phyloP scores from a whole-genome alignment of 1,140 invertebrate species.

The Tetramorium simillimum region DNA sequence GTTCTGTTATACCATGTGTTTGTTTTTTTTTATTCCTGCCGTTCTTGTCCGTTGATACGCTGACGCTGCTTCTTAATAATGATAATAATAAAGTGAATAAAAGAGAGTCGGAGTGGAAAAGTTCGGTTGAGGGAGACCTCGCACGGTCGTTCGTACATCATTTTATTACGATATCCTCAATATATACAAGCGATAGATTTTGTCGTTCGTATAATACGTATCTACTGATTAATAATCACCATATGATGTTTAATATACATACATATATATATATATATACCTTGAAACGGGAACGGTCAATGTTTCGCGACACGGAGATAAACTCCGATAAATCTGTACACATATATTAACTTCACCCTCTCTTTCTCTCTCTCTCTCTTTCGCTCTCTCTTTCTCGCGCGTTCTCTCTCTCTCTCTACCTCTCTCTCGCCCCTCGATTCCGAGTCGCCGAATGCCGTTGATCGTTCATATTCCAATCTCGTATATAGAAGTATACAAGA shows the following conservation, averaged over 20 bases:
- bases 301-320: slow-evolving; percentile 32
- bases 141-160: slow-evolving; percentile 76
- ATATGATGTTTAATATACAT: slow-evolving; percentile 71
- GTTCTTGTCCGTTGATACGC: too few relatives aligned
- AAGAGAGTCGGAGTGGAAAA: not conserved
- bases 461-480: slow-evolving; percentile 49
- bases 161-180: slow-evolving; percentile 81
- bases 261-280: slow-evolving; percentile 64
- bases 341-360: not conserved
- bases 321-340: slow-evolving; percentile 58
- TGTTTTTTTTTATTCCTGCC: not conserved
- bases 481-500: slow-evolving; percentile 58
- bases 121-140: not conserved
- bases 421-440: slow-evolving; percentile 3
- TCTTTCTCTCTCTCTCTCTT: not conserved
- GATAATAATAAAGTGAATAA: not conserved
- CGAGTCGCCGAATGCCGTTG: slow-evolving; percentile 24
- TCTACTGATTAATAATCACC: slow-evolving; percentile 76
- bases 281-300: slow-evolving; percentile 41
- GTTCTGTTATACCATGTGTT: not conserved
- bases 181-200: slow-evolving; percentile 82
- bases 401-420: too few relatives aligned
- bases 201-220: slow-evolving; percentile 78
- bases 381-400: not conserved
- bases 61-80: too few relatives aligned